Evolutionary conservation across 2,797 vertebrate genomes (phyloP), one percentile per base, ranked within the genome.

Genomic region (Ceyx erithaca): DNA sequence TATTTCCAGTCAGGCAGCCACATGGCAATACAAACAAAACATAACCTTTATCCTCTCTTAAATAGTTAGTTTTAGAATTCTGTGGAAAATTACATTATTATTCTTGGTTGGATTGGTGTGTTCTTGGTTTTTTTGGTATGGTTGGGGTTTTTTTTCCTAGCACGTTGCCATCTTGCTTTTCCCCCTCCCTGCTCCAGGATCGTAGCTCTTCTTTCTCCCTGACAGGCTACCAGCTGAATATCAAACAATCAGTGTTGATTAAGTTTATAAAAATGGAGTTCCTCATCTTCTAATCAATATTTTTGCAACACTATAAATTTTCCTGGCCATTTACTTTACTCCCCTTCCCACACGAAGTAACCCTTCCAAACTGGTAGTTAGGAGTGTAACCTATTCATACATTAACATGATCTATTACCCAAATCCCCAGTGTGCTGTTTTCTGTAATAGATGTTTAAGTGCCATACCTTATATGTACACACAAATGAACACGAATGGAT

Each of bases 191-290:
- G 8, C n/a, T 41, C 35, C 12, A 57, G 17, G 31, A 14, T 73
- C 58, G 43, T 59, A 88, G 85, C 80, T 96, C 80, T 95, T 89
- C 89, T 83, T 96, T 92, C 79, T 92, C 80, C 43, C 84, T 78
- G 92, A 85, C 95, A 93, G 82, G n/a, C 58, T 94, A 66, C 72
- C 57, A 89, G 62, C 82, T 92, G 58, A 93, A 87, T 93, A 94
- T 92, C 87, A 97, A 97, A 96, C 35, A 89, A 88, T 93, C 68
- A 81, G 52, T 80, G 94, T 86, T 96, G 95, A 96, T 96, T 97
- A 95, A 97, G 90, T 95, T 97, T 96, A 95, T 96, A 96, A 97
- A 96, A 96, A 96, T 92, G 33, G 92, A 96, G 91, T 97, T 95
- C 90, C 45, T 80, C 79, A 91, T 94, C 88, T 95, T 87, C 62